Conservation (phyloP, 64 coral and sea anemone species). For the Montipora sp. region DNA sequence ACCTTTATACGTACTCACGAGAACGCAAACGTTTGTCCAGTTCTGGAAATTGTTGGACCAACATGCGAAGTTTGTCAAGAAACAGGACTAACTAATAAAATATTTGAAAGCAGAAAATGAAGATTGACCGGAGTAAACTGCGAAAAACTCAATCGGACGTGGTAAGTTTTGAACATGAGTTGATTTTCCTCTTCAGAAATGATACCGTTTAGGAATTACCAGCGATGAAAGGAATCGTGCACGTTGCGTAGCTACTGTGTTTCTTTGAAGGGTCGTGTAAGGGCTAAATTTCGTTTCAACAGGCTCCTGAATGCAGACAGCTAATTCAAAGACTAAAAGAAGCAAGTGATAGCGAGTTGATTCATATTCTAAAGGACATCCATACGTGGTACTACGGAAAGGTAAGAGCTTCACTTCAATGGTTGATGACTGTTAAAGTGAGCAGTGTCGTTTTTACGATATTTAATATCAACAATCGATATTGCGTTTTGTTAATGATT, state of each 20-base stretch:
- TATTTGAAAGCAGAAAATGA: conserved; percentile 67
- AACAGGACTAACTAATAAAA: conserved; percentile 19
- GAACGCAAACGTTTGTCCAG: not conserved
- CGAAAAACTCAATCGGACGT: conserved; percentile 95
- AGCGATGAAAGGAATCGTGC: not conserved
- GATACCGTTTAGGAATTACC: not conserved
- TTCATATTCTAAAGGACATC: conserved; percentile 84
- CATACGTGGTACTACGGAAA: conserved; percentile 99
- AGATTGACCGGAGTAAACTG: conserved; percentile 97
- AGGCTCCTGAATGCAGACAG: conserved; percentile 91
- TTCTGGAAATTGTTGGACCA: conserved; percentile 6
- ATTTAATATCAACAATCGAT: not conserved
- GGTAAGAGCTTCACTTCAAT: conserved; percentile 30
- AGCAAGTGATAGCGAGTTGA: conserved; percentile 76
- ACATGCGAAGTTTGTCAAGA: conserved; percentile 31
- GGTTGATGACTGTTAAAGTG: not conserved
- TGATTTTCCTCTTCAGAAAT: not conserved
- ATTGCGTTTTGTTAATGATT: not conserved
- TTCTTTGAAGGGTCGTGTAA: not conserved
- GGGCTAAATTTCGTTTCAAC: conserved; percentile 20
- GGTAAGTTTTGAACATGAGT: conserved; percentile 54
- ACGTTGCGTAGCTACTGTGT: not conserved
- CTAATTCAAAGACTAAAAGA: conserved; percentile 91
- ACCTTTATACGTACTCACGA: not conserved
- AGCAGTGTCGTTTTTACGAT: not conserved